A percentile compares a stretch with the other conserved stretches of the same genome.
Conservation (phyloP, 1,140 invertebrate species). For the Formica selysi region DNA sequence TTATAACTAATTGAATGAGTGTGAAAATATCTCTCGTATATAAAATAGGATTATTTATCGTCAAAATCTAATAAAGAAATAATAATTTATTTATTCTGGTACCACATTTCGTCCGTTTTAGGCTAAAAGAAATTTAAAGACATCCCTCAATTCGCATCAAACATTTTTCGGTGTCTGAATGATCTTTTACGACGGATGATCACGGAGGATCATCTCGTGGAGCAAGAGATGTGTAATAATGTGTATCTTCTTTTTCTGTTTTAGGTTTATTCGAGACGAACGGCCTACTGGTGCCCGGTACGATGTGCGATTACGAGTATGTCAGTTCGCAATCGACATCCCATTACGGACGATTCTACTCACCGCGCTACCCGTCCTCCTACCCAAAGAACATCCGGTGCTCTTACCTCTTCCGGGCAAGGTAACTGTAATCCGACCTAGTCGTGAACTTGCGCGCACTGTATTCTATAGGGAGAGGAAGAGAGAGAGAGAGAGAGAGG, state of each 20-base stretch:
- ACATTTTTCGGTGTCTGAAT: no score
- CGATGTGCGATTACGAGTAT: conserved; percentile 93
- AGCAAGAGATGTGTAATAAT: background rate
- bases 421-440: conserved; percentile 86
- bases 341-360: conserved; percentile 92
- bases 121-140: no score
- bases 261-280: conserved; percentile 92
- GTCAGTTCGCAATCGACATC: conserved; percentile 89
- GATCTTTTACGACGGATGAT: no score
- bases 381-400: conserved; percentile 94
- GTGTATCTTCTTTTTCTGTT: conserved; percentile 78
- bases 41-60: background rate
- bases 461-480: conserved; percentile 37
- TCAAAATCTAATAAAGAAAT: background rate
- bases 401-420: conserved; percentile 92
- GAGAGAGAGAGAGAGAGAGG: no score
- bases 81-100: no score
- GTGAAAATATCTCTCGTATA: no score
- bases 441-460: conserved; percentile 42
- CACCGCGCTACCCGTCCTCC: conserved; percentile 93
- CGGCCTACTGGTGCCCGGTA: conserved; percentile 89
- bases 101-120: no score
- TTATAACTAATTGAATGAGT: background rate
- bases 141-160: no score
- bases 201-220: no score